These are phyloP conservation scores for Craniophora ligustri DNA, from an alignment of 2,888 invertebrate genomes.

Conservation along the genomic window DNA sequence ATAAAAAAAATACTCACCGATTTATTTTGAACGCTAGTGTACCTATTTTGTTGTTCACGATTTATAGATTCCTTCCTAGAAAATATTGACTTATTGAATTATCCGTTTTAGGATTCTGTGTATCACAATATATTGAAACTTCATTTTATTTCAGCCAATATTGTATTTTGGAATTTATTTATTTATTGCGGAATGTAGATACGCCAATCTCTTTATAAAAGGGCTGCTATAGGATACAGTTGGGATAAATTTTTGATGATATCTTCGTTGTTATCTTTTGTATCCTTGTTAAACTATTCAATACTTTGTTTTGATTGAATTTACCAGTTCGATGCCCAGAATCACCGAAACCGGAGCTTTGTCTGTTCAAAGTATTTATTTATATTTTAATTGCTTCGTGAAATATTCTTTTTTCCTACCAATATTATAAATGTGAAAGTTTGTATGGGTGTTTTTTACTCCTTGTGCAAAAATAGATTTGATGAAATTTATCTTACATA, in stretches of 20 bases:
- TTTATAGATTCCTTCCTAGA: neutral
- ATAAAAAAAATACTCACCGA: neutral
- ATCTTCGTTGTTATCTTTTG: neutral
- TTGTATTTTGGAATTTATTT: neutral
- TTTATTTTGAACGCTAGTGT: slow-evolving; percentile 11
- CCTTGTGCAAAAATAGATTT: too few species aligned
- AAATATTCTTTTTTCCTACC: too few species aligned
- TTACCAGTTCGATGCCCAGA: too few species aligned
- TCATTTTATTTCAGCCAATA: slow-evolving; percentile 10
- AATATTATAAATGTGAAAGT: too few species aligned
- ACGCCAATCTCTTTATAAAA: neutral
- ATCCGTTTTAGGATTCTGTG: slow-evolving; percentile 1
- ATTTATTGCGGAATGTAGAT: slow-evolving; percentile 4
- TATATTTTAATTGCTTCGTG: too few species aligned
- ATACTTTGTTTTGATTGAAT: too few species aligned
- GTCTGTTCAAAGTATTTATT: too few species aligned
- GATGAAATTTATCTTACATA: too few species aligned
- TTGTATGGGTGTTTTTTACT: too few species aligned
- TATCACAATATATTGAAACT: slow-evolving; percentile 11
- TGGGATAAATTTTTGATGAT: slow-evolving; percentile 1
- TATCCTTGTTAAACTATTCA: too few species aligned
- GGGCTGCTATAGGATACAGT: neutral
- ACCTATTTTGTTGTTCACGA: neutral
- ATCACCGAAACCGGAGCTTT: too few species aligned
- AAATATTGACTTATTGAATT: slow-evolving; percentile 19